A percentile compares a stretch with the other conserved stretches of the same genome.
phyloP scores from a whole-genome alignment of 2,888 invertebrate species.

The Aproaerema taeniolella region DNA sequence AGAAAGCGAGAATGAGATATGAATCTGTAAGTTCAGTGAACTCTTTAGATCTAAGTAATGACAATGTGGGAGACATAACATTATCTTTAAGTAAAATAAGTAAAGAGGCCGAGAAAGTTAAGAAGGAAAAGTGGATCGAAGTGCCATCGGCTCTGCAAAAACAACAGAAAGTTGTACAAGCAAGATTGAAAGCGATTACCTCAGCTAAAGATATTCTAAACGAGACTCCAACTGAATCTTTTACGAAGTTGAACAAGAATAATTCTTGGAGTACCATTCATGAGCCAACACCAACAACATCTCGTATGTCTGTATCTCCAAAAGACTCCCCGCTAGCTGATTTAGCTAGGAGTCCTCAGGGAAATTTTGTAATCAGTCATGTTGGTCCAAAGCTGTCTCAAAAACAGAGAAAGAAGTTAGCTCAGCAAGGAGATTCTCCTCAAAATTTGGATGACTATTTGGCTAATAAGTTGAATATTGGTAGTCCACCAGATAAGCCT shows the following conservation, averaged over 20 bases:
- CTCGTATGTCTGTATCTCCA: slow-evolving; percentile 53
- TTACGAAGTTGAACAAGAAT: slow-evolving; percentile 55
- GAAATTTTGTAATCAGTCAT: slow-evolving; percentile 55
- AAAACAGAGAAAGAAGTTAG: slow-evolving; percentile 79
- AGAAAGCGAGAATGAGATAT: slow-evolving; percentile 57
- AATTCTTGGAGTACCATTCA: slow-evolving; percentile 39
- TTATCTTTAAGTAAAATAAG: slow-evolving; percentile 52
- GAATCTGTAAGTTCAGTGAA: slow-evolving; percentile 62
- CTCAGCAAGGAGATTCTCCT: slow-evolving; percentile 54
- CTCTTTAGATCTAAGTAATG: slow-evolving; percentile 57
- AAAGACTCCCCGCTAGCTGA: slow-evolving; percentile 44
- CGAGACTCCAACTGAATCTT: slow-evolving; percentile 50
- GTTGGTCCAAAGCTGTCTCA: slow-evolving; percentile 79
- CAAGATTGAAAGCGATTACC: slow-evolving; percentile 62
- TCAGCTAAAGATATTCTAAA: slow-evolving; percentile 57
- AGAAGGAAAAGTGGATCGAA: slow-evolving; percentile 57
- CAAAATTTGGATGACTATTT: slow-evolving; percentile 48
- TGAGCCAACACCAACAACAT: slow-evolving; percentile 35
- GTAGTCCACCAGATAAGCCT: slow-evolving; percentile 57
- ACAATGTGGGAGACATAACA: slow-evolving; percentile 56
- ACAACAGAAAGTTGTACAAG: slow-evolving; percentile 67
- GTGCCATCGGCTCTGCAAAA: slow-evolving; percentile 60
- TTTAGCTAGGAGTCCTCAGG: slow-evolving; percentile 43
- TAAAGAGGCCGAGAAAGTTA: slow-evolving; percentile 42
- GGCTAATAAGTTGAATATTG: slow-evolving; percentile 37